These are phyloP conservation scores for Ditula angustiorana DNA, from an alignment of 2,888 invertebrate genomes.

Conservation along the genomic window DNA sequence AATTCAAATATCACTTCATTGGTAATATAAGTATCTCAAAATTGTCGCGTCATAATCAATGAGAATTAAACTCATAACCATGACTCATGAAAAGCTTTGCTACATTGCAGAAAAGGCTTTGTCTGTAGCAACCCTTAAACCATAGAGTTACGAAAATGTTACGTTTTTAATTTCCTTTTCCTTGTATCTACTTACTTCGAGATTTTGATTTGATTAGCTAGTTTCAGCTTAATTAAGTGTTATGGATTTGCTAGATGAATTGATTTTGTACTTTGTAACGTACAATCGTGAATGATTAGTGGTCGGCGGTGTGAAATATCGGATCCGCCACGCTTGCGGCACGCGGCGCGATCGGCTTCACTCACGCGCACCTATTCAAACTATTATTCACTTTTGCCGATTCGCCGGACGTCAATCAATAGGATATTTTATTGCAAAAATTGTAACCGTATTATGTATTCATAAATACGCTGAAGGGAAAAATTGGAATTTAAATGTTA, in stretches of 20 bases:
- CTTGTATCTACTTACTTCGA: neutral
- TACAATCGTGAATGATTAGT: conserved; percentile 65
- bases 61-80: no score
- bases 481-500: neutral
- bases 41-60: neutral
- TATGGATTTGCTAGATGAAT: conserved; percentile 32
- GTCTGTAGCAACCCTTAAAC: neutral
- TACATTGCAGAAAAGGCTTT: neutral
- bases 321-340: conserved; percentile 66
- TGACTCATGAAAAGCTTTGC: neutral
- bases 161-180: neutral
- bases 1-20: no score
- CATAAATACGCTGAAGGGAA: conserved; percentile 14
- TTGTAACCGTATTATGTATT: neutral
- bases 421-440: conserved; percentile 11
- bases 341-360: conserved; percentile 66
- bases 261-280: conserved; percentile 38
- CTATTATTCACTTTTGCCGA: conserved; percentile 44
- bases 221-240: conserved; percentile 18
- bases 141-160: neutral
- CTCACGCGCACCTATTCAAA: conserved; percentile 52
- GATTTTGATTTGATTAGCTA: conserved; percentile 15
- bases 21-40: neutral
- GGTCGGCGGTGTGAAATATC: conserved; percentile 78
- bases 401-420: conserved; percentile 34